Percentiles rank a stretch among this genome's conserved stretches.
Evolutionary conservation across 2,113 vertebrate species (phyloP).

Genomic region (Strix aluco): DNA sequence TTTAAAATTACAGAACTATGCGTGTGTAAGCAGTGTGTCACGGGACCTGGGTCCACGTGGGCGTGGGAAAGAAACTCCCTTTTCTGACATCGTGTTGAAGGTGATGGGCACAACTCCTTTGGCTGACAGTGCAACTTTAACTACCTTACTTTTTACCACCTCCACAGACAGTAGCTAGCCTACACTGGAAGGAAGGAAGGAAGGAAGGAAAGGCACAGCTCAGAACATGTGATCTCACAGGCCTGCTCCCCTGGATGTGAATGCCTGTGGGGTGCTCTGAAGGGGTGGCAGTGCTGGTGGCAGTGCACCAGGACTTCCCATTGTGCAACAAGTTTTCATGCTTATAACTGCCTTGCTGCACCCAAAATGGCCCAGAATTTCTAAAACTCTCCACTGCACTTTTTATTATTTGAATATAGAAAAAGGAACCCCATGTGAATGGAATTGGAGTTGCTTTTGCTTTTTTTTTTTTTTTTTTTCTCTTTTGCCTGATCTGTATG

Average conservation of each 20-base stretch:
- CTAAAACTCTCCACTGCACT: neutral
- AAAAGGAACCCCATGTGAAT: neutral
- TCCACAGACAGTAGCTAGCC: neutral
- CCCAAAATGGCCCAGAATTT: neutral
- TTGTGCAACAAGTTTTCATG: neutral
- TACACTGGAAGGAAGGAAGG: neutral
- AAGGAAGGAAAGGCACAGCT: neutral
- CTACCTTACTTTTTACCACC: neutral
- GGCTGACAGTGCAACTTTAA: neutral
- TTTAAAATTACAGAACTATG: neutral
- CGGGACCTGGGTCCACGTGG: neutral
- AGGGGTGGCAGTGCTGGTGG: neutral
- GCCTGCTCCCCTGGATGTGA: neutral
- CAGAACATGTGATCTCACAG: neutral
- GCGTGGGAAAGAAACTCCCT: neutral
- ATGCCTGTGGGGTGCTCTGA: rapidly evolving
- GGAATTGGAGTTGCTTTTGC: rapidly evolving
- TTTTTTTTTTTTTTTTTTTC: too few species aligned
- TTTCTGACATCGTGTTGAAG: neutral
- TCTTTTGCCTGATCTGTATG: neutral
- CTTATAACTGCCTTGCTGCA: neutral
- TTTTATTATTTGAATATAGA: neutral
- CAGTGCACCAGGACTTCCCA: neutral
- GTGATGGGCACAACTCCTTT: neutral
- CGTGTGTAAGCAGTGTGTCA: neutral